These are phyloP conservation scores for Drosophila erecta DNA, from an alignment of 1,140 invertebrate species.

Conservation along the genomic window DNA sequence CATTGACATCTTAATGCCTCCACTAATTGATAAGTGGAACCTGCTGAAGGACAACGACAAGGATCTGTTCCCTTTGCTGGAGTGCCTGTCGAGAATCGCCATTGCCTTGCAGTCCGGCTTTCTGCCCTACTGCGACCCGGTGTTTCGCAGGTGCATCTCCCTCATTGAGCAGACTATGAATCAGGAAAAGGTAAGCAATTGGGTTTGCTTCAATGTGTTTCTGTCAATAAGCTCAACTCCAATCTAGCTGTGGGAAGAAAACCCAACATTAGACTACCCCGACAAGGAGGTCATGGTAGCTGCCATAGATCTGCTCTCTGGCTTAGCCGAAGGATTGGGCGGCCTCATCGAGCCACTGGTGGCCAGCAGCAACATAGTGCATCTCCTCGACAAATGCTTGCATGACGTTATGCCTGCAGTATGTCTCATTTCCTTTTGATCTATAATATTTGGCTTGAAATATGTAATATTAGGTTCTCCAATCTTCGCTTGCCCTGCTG, in stretches of 20 bases:
- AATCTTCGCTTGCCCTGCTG: constrained; percentile 98
- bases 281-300: constrained; percentile 99
- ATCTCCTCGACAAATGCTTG: constrained; percentile 98
- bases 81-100: constrained; percentile 98
- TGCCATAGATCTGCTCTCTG: constrained; percentile 96
- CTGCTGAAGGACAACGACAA: constrained; percentile 99
- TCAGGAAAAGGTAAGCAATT: constrained; percentile 90
- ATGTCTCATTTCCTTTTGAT: neutral
- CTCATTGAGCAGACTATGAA: constrained; percentile 98
- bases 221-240: neutral
- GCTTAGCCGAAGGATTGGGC: constrained; percentile 97
- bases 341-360: constrained; percentile 97
- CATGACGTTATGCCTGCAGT: constrained; percentile 99
- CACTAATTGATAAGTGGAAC: constrained; percentile 99
- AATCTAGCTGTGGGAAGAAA: constrained; percentile 90
- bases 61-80: constrained; percentile 98
- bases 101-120: constrained; percentile 98
- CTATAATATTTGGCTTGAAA: neutral
- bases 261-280: constrained; percentile 94
- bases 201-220: too few relatives aligned
- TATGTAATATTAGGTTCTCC: constrained; percentile 87
- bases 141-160: constrained; percentile 98
- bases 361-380: constrained; percentile 96
- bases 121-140: constrained; percentile 98
- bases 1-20: constrained; percentile 98